Base-by-base conservation (phyloP, 2,888 invertebrate species). In the Aphodius sticticus region DNA sequence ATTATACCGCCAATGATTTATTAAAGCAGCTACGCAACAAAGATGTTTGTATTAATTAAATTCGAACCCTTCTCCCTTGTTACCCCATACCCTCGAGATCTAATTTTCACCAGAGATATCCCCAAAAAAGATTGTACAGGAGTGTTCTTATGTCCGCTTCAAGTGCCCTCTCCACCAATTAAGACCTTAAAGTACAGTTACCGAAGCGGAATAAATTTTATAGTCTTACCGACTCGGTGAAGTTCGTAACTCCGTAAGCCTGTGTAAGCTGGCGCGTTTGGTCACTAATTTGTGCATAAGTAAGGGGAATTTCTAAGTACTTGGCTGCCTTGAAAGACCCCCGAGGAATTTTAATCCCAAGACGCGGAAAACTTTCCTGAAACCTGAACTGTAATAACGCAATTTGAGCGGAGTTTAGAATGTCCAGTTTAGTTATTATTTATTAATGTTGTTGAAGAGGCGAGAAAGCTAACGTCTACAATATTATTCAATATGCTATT, bases 1-100 rank as follows among this genome's bases (percentile, higher is more conserved):
- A 87, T 87, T 87, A 87, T 81, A 77, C 81, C 81, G 81, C 82
- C 37, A 53, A 82, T 85, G 86, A 86, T 86, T 86, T 86, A 86
- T 85, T 80, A 83, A 79, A 79, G 75, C 76, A 70, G 72, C 36
- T 76, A 80, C 76, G 70, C 74, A 69, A 36, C 53, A 53, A 71
- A 78, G 38, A 72, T 71, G 35, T 78, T 53, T 72, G 71, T 53
- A 15, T 78, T 71, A 78, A 14, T 69, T 15, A 69, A 76, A 37
- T 76, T 53, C 36, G 69, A 76, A 70, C 69, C 16, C 53, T 14
- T 15, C n/a, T 16, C 35, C 35, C 71, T 35, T 71, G 12, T 71
- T 71, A 15, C 71, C 71, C 35, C 15, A 6, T 5, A 53, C 53
- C 53, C 53, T 9, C 1, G 53, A 53, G 53, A 53, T 7, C 53